Base-by-base conservation (phyloP, 2,888 invertebrate genomes). In the Pheosia gnoma region DNA sequence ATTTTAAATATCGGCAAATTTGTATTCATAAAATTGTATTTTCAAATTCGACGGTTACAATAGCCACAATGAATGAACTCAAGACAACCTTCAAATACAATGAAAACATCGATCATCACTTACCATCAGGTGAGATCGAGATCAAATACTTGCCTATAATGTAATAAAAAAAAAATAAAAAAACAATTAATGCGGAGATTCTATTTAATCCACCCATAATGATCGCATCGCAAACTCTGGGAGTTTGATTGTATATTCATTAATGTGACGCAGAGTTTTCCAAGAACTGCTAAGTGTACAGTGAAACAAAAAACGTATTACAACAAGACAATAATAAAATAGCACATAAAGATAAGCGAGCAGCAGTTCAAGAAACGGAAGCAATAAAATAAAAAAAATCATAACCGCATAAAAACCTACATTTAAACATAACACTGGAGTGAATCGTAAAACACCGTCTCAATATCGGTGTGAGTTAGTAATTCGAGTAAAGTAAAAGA, bases 261-360 rank as follows among this genome's bases (percentile, higher is more conserved):
- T 74, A 74, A 63, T 45, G 58, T 64, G 55, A 60, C 51, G 61
- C 49, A 60, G 72, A 65, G 68, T 70, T 72, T 74, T 57, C 67
- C 71, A 67, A 73, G 70, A 66, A 58, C 64, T 60, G 47, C 60
- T 59, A 58, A 62, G 43, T 66, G 54, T 58, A 66, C 56, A 62
- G 47, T 39, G 54, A 49, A 62, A 62, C 60, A 54, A 64, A 64
- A 56, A 59, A 59, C 59, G 57, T 57, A 54, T 56, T 58, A 63
- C 60, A 68, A 69, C 67, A 76, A 76, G 69, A 73, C 71, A 72
- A 75, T 65, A 74, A 75, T 77, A 75, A 80, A 79, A 80, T 68
- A 61, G 69, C 71, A 70, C 72, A 71, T 74, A 72, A 79, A 77
- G 73, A 79, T 80, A 70, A 72, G 62, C 59, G 67, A 62, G 59